These are phyloP conservation scores for Zosterops borbonicus DNA, from an alignment of 2,113 vertebrate genomes.

Conservation along the genomic window DNA sequence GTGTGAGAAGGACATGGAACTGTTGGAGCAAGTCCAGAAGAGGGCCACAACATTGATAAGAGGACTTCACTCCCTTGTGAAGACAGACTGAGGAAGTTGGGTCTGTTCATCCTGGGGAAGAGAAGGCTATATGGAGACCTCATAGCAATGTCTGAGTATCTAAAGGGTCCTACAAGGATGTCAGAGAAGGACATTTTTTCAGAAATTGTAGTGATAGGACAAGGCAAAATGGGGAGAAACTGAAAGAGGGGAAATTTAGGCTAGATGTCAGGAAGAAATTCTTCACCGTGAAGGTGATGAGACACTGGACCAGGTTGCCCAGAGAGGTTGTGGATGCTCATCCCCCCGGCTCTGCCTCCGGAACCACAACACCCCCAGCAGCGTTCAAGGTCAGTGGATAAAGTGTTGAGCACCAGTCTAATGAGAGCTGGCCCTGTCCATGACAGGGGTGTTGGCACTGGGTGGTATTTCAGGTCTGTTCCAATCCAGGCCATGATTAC, in stretches of 20 bases:
- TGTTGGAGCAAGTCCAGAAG: neutral
- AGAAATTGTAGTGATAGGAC: neutral
- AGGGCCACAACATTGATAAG: neutral
- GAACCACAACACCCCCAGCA: too few relatives aligned
- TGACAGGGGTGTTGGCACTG: neutral
- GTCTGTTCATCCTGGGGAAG: neutral
- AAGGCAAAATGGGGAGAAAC: neutral
- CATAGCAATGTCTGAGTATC: neutral
- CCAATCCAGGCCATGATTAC: neutral
- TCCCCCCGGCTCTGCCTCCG: too few relatives aligned
- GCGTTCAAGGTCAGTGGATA: neutral
- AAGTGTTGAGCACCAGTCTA: neutral
- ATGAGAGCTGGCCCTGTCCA: neutral
- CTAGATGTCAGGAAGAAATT: neutral
- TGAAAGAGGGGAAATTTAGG: neutral
- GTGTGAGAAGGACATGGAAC: neutral
- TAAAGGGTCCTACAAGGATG: neutral
- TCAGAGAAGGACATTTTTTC: neutral
- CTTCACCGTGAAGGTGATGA: fast-evolving
- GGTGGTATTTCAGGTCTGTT: neutral
- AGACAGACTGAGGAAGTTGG: neutral
- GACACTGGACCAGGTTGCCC: too few relatives aligned
- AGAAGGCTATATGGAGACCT: neutral
- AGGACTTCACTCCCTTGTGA: neutral
- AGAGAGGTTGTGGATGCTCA: neutral